phyloP scores from a whole-genome alignment of 2,113 vertebrate genomes.

The Dipodomys stephensi region DNA sequence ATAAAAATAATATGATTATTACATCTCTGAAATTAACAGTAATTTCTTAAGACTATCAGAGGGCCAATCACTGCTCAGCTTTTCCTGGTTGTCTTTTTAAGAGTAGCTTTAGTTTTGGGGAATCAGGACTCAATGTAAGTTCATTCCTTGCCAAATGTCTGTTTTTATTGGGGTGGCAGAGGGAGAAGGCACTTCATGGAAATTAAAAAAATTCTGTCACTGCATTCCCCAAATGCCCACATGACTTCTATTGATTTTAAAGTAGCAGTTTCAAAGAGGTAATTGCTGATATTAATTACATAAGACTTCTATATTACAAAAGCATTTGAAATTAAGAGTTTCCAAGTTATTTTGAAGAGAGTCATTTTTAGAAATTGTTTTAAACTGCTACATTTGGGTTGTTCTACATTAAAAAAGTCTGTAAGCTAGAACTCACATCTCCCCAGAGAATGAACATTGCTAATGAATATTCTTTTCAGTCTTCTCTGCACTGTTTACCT shows the following conservation, averaged over 20 bases:
- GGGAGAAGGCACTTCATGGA: neutral
- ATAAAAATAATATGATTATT: neutral
- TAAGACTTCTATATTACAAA: neutral
- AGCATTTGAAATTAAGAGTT: neutral
- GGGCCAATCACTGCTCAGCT: neutral
- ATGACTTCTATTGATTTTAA: neutral
- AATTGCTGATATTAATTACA: constrained; percentile 20
- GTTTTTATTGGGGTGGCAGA: neutral
- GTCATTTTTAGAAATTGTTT: constrained; percentile 3
- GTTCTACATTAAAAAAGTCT: neutral
- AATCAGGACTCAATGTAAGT: neutral
- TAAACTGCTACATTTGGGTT: neutral
- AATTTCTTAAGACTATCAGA: neutral
- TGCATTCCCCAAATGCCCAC: neutral
- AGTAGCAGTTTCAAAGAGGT: constrained; percentile 7
- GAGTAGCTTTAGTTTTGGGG: neutral
- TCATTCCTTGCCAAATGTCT: neutral
- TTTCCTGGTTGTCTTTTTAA: neutral
- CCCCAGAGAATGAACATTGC: neutral
- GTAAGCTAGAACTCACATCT: no score
- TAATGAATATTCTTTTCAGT: neutral
- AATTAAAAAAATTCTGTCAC: neutral
- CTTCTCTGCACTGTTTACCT: neutral
- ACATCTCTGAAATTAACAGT: neutral
- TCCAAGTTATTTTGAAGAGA: neutral